Evolutionary conservation across 92 coral and sea anemone genomes (phyloP).

Genomic region (Phenganax stokvisi): DNA sequence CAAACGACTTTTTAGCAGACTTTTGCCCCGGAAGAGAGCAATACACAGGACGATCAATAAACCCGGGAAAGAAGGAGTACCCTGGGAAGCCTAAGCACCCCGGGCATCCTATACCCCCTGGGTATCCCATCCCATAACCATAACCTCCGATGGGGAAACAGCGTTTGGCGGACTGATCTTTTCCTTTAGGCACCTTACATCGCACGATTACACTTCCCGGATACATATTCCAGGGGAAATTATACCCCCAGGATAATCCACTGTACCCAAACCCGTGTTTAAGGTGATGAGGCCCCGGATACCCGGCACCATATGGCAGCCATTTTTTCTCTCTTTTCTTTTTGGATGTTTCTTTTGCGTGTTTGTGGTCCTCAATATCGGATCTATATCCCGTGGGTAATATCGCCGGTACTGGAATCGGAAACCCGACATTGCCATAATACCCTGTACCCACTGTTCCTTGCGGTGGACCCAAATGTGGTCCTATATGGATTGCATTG

Average conservation of each 20-base stretch:
- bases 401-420: conserved; percentile 20
- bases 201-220: conserved; percentile 20
- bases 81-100: conserved; percentile 16
- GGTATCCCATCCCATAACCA: conserved; percentile 1
- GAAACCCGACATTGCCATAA: conserved; percentile 28
- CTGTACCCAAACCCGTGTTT: conserved; percentile 28
- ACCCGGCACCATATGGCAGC: conserved; percentile 37
- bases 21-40: conserved; percentile 23
- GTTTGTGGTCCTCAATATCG: conserved; percentile 1
- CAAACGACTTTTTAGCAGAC: conserved; percentile 35
- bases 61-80: conserved; percentile 27
- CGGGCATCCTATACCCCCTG: conserved; percentile 1
- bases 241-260: conserved; percentile 1
- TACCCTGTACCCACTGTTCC: conserved; percentile 27
- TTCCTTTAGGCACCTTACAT: conserved; percentile 31
- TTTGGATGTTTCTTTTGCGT: neutral
- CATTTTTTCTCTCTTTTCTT: conserved; percentile 13
- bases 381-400: conserved; percentile 38
- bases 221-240: conserved; percentile 6
- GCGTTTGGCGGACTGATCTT: conserved; percentile 29
- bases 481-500: conserved; percentile 86
- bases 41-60: conserved; percentile 34
- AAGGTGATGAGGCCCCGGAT: neutral
- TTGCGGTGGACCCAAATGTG: conserved; percentile 59
- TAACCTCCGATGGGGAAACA: conserved; percentile 31